These are phyloP conservation scores for Ancistrus triradiatus DNA, from an alignment of 2,113 vertebrate species.

Conservation along the genomic window DNA sequence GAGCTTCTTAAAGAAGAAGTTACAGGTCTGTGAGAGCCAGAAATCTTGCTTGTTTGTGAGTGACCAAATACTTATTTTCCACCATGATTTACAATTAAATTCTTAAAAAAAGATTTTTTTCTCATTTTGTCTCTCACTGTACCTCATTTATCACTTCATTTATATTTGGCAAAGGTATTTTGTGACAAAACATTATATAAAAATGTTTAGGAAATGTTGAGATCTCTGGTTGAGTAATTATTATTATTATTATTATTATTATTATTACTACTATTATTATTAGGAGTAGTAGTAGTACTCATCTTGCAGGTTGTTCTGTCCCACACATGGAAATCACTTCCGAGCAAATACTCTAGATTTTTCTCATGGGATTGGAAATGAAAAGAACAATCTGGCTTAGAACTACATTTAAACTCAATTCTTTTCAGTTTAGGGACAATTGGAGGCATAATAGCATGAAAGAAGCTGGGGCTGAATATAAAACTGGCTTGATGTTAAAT, in stretches of 20 bases:
- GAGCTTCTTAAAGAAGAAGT: too few species aligned
- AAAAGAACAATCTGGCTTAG: constrained; percentile 10
- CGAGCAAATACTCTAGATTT: not conserved
- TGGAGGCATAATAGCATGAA: constrained; percentile 58
- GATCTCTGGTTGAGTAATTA: too few species aligned
- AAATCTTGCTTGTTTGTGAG: too few species aligned
- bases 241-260: constrained; percentile 2
- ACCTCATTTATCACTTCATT: too few species aligned
- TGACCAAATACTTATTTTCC: too few species aligned
- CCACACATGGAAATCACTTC: not conserved
- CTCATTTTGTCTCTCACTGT: too few species aligned
- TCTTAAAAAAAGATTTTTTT: too few species aligned
- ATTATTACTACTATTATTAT: not conserved
- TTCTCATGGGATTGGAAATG: not conserved
- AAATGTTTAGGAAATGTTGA: too few species aligned
- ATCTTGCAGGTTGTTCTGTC: not conserved
- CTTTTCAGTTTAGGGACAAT: constrained; percentile 39
- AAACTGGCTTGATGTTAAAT: constrained; percentile 45
- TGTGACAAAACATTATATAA: too few species aligned
- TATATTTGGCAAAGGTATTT: too few species aligned
- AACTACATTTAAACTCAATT: constrained; percentile 50
- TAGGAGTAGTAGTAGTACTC: not conserved
- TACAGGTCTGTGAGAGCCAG: too few species aligned
- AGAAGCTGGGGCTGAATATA: constrained; percentile 56
- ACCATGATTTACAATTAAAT: too few species aligned